A percentile compares a stretch with the other conserved stretches of the same genome.
Conservation (phyloP, 2,888 invertebrate genomes). For the Lutraria lutraria region DNA sequence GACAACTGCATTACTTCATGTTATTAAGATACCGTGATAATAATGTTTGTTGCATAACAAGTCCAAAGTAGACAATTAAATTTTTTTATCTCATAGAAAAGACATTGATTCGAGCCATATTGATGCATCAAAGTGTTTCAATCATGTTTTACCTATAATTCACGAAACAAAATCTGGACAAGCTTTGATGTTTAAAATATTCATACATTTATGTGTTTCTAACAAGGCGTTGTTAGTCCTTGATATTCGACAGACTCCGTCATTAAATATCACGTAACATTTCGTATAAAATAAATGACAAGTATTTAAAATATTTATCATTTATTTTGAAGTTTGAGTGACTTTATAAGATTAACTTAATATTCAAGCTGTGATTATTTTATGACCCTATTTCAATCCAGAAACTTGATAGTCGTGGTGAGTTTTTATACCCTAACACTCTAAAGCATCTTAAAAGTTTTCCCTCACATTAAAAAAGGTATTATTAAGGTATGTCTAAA, state of each 20-base stretch:
- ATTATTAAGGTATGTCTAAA: not conserved
- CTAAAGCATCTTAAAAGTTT: not conserved
- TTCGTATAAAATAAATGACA: not conserved
- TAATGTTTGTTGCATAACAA: too few relatives aligned
- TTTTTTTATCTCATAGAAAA: too few relatives aligned
- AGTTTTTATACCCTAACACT: not conserved
- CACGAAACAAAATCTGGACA: not conserved
- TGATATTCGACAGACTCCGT: not conserved
- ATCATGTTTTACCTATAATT: not conserved
- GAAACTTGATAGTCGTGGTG: not conserved
- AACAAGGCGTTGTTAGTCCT: constrained; percentile 14
- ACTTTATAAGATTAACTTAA: not conserved
- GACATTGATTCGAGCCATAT: too few relatives aligned
- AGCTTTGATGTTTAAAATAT: not conserved
- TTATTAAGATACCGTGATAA: too few relatives aligned
- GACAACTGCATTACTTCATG: too few relatives aligned
- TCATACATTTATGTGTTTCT: not conserved
- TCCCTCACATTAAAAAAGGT: not conserved
- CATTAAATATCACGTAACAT: not conserved
- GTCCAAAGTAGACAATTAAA: too few relatives aligned
- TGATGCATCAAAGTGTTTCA: not conserved
- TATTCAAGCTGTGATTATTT: not conserved
- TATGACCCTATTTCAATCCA: not conserved
- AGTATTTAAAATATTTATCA: not conserved
- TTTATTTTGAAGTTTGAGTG: not conserved